These are phyloP conservation scores for Torymus tubicola DNA, from an alignment of 2,888 invertebrate genomes.

Conservation along the genomic window DNA sequence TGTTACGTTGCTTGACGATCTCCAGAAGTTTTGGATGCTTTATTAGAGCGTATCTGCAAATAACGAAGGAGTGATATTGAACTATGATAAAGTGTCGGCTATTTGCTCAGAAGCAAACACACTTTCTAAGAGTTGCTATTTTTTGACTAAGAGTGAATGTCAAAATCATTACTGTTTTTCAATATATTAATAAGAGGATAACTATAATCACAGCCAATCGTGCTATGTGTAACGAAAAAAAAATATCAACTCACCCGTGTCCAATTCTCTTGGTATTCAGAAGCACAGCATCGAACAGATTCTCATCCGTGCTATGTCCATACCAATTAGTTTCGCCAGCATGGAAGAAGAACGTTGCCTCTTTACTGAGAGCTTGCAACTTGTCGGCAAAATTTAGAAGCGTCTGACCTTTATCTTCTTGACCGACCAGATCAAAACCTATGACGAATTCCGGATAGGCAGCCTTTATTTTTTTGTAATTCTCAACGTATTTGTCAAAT, in stretches of 20 bases:
- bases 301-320: constrained; percentile 82
- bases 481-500: constrained; percentile 71
- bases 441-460: constrained; percentile 83
- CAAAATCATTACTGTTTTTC: no score
- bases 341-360: constrained; percentile 85
- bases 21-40: constrained; percentile 85
- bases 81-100: no score
- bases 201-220: no score
- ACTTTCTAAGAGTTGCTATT: no score
- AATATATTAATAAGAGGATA: no score
- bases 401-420: constrained; percentile 85
- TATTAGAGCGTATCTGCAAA: constrained; percentile 78
- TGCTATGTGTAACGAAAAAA: no score
- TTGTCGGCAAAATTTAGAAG: constrained; percentile 81
- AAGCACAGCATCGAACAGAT: constrained; percentile 87
- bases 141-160: no score
- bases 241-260: constrained; percentile 80
- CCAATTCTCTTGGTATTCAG: constrained; percentile 87
- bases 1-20: constrained; percentile 79
- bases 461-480: constrained; percentile 72
- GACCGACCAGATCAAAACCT: constrained; percentile 89
- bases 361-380: constrained; percentile 72
- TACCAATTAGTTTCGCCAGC: constrained; percentile 90
- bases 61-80: no score
- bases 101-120: no score